Evolutionary conservation across 2,113 vertebrate species (phyloP).

Genomic region (Gymnobelideus leadbeateri): DNA sequence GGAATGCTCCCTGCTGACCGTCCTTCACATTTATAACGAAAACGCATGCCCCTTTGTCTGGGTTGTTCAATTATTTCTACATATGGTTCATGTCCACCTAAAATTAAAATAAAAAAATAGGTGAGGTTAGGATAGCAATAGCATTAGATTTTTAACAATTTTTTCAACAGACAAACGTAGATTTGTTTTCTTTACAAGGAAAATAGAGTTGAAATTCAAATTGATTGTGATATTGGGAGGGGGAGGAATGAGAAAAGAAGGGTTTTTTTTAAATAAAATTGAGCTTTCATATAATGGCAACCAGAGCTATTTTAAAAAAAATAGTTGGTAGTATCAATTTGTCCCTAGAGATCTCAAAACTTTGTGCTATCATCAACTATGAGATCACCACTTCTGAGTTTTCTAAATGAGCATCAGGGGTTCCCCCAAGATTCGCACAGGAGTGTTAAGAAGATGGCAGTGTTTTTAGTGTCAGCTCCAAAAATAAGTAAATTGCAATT

Average conservation of each 20-base stretch:
- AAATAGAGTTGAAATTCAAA: slow-evolving; percentile 54
- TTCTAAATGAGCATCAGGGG: slow-evolving; percentile 40
- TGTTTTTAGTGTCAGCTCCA: slow-evolving; percentile 20
- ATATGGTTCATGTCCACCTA: slow-evolving; percentile 89
- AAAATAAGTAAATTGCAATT: slow-evolving; percentile 35
- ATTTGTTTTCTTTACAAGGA: slow-evolving; percentile 39
- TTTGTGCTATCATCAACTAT: slow-evolving; percentile 24
- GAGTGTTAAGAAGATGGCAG: slow-evolving; percentile 42
- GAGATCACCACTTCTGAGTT: slow-evolving; percentile 52
- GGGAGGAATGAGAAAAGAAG: neutral
- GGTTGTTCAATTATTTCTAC: slow-evolving; percentile 97
- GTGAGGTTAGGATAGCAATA: slow-evolving; percentile 43
- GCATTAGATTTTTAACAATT: slow-evolving; percentile 18
- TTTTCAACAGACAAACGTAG: slow-evolving; percentile 50
- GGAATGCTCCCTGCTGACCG: slow-evolving; percentile 98
- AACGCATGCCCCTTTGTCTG: slow-evolving; percentile 97
- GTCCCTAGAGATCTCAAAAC: slow-evolving; percentile 57
- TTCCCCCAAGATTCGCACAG: slow-evolving; percentile 51
- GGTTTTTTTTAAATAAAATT: neutral
- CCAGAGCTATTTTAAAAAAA: slow-evolving; percentile 41
- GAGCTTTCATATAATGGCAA: slow-evolving; percentile 21
- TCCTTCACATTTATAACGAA: slow-evolving; percentile 98
- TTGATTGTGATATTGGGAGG: neutral
- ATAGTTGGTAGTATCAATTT: slow-evolving; percentile 1
- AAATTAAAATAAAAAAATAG: slow-evolving; percentile 66